A percentile compares a stretch with the other conserved stretches of the same genome.
Evolutionary conservation across 2,113 vertebrate species (phyloP).

Genomic region (Bos taurus): DNA sequence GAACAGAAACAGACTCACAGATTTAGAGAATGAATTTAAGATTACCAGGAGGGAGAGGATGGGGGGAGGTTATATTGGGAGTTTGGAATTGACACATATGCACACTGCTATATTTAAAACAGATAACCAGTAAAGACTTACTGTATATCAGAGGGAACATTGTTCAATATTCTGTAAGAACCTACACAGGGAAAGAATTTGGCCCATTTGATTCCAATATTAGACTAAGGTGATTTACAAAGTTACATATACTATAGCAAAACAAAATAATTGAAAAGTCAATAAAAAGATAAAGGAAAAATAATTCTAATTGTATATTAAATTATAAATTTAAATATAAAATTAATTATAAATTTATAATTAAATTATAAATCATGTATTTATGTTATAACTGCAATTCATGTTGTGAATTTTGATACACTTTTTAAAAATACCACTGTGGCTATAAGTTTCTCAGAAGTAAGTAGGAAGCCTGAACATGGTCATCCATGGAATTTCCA

Average conservation of each 20-base stretch:
- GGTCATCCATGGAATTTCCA: neutral
- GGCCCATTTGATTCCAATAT: neutral
- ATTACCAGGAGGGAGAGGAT: neutral
- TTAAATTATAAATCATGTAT: neutral
- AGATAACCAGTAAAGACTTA: neutral
- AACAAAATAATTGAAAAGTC: slow-evolving; percentile 13
- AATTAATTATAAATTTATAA: too few relatives aligned
- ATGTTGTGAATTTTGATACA: neutral
- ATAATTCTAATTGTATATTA: neutral
- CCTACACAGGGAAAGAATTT: neutral
- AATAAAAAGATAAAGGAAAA: neutral
- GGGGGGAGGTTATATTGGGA: neutral
- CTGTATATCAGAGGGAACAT: neutral
- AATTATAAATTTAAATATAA: neutral
- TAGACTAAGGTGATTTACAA: neutral
- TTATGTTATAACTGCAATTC: neutral
- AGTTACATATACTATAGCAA: neutral
- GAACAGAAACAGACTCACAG: neutral
- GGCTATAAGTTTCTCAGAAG: neutral
- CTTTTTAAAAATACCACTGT: neutral
- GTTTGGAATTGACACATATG: neutral
- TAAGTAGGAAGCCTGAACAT: neutral
- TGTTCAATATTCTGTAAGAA: neutral
- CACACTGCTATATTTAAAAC: neutral
- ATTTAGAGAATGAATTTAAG: neutral